These are phyloP conservation scores for Eubasilissa regina DNA, from an alignment of 1,140 invertebrate genomes.

Conservation along the genomic window DNA sequence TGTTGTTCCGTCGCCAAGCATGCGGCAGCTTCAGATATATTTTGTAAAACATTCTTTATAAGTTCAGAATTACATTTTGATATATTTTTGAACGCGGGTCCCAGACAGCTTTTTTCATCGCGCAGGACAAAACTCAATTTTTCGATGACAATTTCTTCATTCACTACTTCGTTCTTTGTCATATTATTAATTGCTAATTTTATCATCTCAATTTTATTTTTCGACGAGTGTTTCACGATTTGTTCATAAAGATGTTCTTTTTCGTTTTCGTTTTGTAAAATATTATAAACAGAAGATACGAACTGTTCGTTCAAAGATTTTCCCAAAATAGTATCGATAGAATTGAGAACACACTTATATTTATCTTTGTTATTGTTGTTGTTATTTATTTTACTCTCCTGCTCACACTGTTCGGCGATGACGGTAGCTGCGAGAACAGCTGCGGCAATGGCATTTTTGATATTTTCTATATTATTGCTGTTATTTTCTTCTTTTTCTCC, in stretches of 20 bases:
- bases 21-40: slow-evolving; percentile 74
- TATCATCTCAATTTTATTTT: slow-evolving; percentile 75
- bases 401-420: slow-evolving; percentile 70
- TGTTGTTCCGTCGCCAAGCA: slow-evolving; percentile 75
- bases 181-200: slow-evolving; percentile 73
- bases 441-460: slow-evolving; percentile 73
- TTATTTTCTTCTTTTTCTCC: slow-evolving; percentile 62
- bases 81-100: slow-evolving; percentile 75
- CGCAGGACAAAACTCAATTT: slow-evolving; percentile 75
- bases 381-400: slow-evolving; percentile 69
- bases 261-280: slow-evolving; percentile 70
- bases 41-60: slow-evolving; percentile 72
- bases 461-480: slow-evolving; percentile 66
- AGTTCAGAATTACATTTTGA: slow-evolving; percentile 73
- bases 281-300: slow-evolving; percentile 68
- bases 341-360: slow-evolving; percentile 73
- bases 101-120: slow-evolving; percentile 74
- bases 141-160: slow-evolving; percentile 73
- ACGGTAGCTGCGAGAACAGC: slow-evolving; percentile 74
- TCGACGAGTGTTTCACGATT: slow-evolving; percentile 69
- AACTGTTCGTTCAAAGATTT: slow-evolving; percentile 70
- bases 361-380: slow-evolving; percentile 64
- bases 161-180: slow-evolving; percentile 66
- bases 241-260: slow-evolving; percentile 70
- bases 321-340: slow-evolving; percentile 70